phyloP scores from a whole-genome alignment of 2,113 vertebrate species.

The Gnathonemus echidnorhynchus region DNA sequence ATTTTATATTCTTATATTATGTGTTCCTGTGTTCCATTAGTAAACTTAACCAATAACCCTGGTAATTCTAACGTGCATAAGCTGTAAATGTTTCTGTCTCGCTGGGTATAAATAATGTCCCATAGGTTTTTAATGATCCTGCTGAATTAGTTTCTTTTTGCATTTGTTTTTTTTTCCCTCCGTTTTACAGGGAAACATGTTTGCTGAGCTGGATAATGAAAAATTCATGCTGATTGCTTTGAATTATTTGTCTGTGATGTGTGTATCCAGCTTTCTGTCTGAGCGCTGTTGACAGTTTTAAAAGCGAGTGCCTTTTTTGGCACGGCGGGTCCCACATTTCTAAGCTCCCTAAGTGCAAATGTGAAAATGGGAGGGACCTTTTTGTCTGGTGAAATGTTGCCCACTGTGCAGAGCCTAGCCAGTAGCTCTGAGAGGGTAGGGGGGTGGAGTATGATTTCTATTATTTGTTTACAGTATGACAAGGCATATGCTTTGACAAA shows the following conservation, averaged over 20 bases:
- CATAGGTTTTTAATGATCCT: not conserved
- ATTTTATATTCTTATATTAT: not conserved
- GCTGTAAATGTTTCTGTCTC: not conserved
- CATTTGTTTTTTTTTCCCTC: not conserved
- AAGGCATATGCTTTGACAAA: not conserved
- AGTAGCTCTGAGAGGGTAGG: not conserved
- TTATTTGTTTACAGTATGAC: not conserved
- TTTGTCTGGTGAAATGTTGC: not conserved
- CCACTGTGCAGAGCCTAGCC: not conserved
- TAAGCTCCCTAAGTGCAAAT: not conserved
- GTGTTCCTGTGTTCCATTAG: not conserved
- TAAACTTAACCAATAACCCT: not conserved
- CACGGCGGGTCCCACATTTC: not conserved
- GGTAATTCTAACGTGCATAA: not conserved
- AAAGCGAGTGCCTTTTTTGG: not conserved
- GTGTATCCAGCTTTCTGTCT: not conserved
- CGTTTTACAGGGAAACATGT: slow-evolving; percentile 8
- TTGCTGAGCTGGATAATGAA: slow-evolving; percentile 32
- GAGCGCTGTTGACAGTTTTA: not conserved
- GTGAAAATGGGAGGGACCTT: not conserved
- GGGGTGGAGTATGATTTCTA: not conserved
- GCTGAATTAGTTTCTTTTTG: not conserved
- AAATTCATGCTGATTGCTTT: slow-evolving; percentile 40
- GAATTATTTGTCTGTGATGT: not conserved
- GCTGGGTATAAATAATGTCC: not conserved